Conservation (phyloP, 2,797 vertebrate species). For the Sciurus vulgaris region DNA sequence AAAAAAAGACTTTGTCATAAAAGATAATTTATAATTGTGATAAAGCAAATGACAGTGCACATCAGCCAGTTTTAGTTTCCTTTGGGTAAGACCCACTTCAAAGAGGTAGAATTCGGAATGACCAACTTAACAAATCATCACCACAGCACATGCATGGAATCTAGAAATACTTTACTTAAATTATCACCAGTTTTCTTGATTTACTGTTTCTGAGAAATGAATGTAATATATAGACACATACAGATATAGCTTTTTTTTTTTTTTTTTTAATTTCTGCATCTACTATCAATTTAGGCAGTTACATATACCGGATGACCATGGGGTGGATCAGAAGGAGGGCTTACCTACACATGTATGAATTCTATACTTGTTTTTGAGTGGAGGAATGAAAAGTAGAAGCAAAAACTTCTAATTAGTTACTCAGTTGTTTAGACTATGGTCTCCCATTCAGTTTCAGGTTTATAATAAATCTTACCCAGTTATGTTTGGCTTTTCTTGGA, state of each 20-base stretch:
- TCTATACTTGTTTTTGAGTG: slow-evolving; percentile 65
- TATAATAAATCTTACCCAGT: neutral
- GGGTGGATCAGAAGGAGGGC: neutral
- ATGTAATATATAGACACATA: slow-evolving; percentile 15
- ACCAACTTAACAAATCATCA: slow-evolving; percentile 26
- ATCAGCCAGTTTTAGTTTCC: slow-evolving; percentile 60
- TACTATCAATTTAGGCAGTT: neutral
- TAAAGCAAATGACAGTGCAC: slow-evolving; percentile 58
- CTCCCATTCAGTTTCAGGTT: slow-evolving; percentile 49
- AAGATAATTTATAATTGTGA: slow-evolving; percentile 66
- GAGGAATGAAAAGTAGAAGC: slow-evolving; percentile 33
- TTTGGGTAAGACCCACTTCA: slow-evolving; percentile 29
- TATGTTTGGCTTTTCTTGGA: slow-evolving; percentile 21
- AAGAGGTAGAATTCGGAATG: slow-evolving; percentile 31
- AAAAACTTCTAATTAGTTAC: slow-evolving; percentile 46
- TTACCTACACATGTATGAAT: neutral
- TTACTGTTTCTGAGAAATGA: neutral
- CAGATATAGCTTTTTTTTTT: neutral
- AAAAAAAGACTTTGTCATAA: slow-evolving; percentile 40
- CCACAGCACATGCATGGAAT: neutral
- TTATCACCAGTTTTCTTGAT: slow-evolving; percentile 24
- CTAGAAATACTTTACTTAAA: slow-evolving; percentile 48
- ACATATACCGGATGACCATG: neutral
- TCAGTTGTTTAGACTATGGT: slow-evolving; percentile 37
- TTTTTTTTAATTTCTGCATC: neutral